phyloP scores from a whole-genome alignment of 2,797 vertebrate genomes.

The Acanthis flammea region DNA sequence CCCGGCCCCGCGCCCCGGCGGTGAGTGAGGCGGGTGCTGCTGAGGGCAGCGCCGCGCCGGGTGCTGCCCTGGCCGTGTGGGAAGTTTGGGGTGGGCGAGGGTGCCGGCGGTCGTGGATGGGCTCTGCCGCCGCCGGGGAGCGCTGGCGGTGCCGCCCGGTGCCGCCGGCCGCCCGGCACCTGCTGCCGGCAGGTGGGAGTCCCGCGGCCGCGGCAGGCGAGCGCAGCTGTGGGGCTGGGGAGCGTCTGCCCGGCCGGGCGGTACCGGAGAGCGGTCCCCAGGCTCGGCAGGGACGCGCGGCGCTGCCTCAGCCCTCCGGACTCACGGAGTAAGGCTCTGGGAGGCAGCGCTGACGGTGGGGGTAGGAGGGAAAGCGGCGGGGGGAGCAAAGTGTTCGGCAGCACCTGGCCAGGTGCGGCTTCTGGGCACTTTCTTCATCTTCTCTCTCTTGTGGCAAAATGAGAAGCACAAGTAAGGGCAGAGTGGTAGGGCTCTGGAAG shows the following conservation, averaged over 20 bases:
- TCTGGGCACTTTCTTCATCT: background rate
- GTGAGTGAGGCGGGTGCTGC: background rate
- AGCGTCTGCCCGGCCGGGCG: background rate
- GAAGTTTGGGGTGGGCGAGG: background rate
- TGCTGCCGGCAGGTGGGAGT: constrained; percentile 29
- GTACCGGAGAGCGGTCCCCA: background rate
- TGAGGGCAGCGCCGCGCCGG: background rate
- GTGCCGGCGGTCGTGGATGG: background rate
- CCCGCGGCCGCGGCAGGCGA: background rate
- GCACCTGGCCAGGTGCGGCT: background rate
- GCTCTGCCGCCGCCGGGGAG: background rate
- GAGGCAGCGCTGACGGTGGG: background rate
- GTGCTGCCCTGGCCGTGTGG: background rate
- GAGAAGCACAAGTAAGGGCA: background rate
- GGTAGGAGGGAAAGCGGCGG: rapidly evolving
- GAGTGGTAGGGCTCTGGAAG: background rate
- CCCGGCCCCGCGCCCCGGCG: background rate
- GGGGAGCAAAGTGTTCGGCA: background rate
- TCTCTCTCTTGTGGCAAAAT: background rate
- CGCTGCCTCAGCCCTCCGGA: background rate
- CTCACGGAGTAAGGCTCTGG: background rate
- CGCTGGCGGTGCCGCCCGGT: background rate
- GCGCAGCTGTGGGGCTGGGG: background rate
- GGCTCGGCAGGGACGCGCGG: background rate
- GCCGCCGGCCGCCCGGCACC: background rate